phyloP scores from a whole-genome alignment of 2,113 vertebrate species.

The Tauraco erythrolophus region DNA sequence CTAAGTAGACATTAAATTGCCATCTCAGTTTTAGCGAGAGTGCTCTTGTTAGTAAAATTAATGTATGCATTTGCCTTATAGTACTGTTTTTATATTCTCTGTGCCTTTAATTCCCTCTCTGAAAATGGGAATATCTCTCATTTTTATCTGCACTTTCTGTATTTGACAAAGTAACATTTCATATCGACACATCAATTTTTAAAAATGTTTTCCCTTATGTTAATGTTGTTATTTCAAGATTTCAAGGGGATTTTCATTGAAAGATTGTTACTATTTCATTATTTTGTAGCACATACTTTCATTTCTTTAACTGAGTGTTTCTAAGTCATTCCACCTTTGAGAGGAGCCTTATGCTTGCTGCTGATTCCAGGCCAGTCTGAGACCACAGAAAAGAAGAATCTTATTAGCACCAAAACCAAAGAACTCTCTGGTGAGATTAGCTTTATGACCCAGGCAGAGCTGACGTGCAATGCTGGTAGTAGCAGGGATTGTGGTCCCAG shows the following conservation, averaged over 20 bases:
- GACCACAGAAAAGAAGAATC: not conserved
- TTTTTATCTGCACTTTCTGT: not conserved
- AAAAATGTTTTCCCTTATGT: not conserved
- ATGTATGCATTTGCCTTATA: not conserved
- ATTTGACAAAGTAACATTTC: not conserved
- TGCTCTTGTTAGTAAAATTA: not conserved
- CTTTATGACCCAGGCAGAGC: not conserved
- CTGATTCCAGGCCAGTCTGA: not conserved
- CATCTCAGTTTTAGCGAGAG: not conserved
- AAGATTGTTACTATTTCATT: not conserved
- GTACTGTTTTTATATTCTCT: not conserved
- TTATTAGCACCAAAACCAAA: not conserved
- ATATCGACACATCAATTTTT: not conserved
- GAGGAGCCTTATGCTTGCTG: not conserved
- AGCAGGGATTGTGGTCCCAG: not conserved
- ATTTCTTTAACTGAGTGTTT: not conserved
- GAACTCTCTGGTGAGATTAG: not conserved
- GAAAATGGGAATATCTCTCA: not conserved
- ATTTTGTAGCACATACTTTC: not conserved
- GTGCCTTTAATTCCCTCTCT: not conserved
- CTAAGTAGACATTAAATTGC: not conserved
- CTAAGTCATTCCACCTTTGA: not conserved
- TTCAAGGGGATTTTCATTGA: not conserved
- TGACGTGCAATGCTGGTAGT: not conserved
- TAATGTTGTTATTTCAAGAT: not conserved